A percentile compares a stretch with the other conserved stretches of the same genome.
These are phyloP conservation scores for Plutomurus gul DNA, from an alignment of 1,140 invertebrate species.

Conservation along the genomic window DNA sequence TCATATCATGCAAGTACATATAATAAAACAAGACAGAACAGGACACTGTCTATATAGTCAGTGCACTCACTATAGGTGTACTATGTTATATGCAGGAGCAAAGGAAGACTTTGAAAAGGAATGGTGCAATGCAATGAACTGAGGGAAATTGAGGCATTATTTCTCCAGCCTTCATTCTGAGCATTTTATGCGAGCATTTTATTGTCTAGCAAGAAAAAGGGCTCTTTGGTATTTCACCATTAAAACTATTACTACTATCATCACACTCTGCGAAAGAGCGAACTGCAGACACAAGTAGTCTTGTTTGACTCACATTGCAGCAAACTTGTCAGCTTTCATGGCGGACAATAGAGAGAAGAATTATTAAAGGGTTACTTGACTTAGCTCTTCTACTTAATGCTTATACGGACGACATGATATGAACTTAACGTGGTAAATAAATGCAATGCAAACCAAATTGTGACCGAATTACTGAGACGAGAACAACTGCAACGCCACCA, in stretches of 20 bases:
- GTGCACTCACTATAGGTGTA: background rate
- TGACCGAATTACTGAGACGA: constrained; percentile 6
- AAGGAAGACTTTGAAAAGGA: too few species aligned
- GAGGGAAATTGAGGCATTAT: constrained; percentile 7
- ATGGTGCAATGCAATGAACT: constrained; percentile 21
- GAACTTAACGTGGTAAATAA: constrained; percentile 12
- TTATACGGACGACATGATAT: background rate
- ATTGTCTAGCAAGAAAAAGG: constrained; percentile 25
- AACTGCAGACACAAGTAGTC: background rate
- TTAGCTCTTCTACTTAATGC: constrained; percentile 3
- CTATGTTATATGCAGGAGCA: too few species aligned
- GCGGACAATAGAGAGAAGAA: background rate
- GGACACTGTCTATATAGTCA: background rate
- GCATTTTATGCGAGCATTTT: constrained; percentile 23
- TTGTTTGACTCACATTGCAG: background rate
- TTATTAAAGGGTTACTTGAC: constrained; percentile 12
- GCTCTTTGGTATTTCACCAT: constrained; percentile 20
- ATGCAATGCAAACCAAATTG: constrained; percentile 27
- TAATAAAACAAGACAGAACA: constrained; percentile 21
- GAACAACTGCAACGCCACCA: background rate
- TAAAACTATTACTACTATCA: constrained; percentile 28
- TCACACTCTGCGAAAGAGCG: background rate
- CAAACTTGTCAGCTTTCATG: background rate
- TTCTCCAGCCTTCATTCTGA: constrained; percentile 18
- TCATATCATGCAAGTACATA: background rate